phyloP scores from a whole-genome alignment of 2,113 vertebrate genomes.

The Callaeas wilsoni region DNA sequence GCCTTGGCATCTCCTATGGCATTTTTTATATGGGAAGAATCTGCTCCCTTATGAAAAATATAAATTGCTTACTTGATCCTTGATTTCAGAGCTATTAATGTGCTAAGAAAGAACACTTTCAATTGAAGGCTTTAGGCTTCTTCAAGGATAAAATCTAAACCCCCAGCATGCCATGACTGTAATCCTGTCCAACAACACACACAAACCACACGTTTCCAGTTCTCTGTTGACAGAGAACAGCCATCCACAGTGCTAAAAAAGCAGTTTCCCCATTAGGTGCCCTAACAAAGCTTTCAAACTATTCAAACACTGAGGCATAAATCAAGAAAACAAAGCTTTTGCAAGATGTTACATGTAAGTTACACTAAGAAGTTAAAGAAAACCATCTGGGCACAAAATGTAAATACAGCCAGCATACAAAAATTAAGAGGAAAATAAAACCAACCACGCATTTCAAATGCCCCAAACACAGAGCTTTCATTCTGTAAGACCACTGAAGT shows the following conservation, averaged over 20 bases:
- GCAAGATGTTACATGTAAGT: conserved; percentile 24
- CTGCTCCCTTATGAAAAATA: background rate
- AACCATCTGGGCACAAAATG: conserved; percentile 53
- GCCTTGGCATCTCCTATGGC: background rate
- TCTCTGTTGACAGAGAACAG: conserved; percentile 27
- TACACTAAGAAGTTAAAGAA: conserved; percentile 42
- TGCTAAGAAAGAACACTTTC: background rate
- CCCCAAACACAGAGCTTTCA: background rate
- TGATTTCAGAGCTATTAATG: background rate
- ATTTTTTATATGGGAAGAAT: background rate
- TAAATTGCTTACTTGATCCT: background rate
- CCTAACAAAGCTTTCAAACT: conserved; percentile 42
- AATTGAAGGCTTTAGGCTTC: background rate
- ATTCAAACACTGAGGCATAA: conserved; percentile 34
- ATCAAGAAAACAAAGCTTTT: conserved; percentile 42
- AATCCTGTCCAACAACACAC: background rate
- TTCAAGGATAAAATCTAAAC: background rate
- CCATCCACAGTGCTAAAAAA: background rate
- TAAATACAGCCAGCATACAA: conserved; percentile 24
- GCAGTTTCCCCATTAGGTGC: background rate
- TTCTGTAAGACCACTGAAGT: background rate
- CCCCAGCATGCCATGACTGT: background rate
- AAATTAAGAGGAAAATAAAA: conserved; percentile 37
- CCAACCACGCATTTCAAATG: background rate
- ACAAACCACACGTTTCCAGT: background rate